Base-by-base conservation (phyloP, 2,888 invertebrate genomes). In the Drosophila quinaria region DNA sequence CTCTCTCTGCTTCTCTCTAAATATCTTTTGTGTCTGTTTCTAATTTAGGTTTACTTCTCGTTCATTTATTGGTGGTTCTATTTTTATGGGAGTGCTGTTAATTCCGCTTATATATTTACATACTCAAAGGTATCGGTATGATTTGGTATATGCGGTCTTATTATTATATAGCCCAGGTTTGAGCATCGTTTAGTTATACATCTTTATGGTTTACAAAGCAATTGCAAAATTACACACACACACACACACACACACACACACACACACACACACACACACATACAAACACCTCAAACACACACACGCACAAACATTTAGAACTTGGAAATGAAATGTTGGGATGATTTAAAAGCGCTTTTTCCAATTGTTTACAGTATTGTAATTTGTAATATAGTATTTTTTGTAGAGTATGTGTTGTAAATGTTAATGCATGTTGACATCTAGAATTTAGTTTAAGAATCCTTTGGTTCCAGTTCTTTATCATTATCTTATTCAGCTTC, bases 351-450 rank as follows among this genome's bases (percentile, higher is more conserved):
- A 81, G 80, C 84, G 73, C 51, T 81, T 78, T 37, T 44, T 17
- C 39, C 50, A 11, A 58, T 51, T 70, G 67, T 67, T 60, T 65
- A 60, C 68, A 54, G 41, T 29, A 41, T 54, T 29, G 25, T 44
- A 22, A 42, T 55, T 55, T 31, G n/a, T n/a, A 33, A 46, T 56
- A 46, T 56, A 46, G 66, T 75, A 78, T 75, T 70, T 70, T 46
- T 51, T 35, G 69, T 56, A 81, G 60, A 41, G 64, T 78, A 78
- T 77, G 33, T 37, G 46, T 47, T 37, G n/a, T n/a, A 62, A 66
- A 41, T 73, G 58, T 80, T 80, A 52, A 81, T 89, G 88, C 76
- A 76, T 79, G 78, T 84, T 85, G 82, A 84, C 90, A 89, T 78
- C 68, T 82, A 83, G 89, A 83, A 80, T 88, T 78, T 71, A 68